A percentile compares a stretch with the other conserved stretches of the same genome.
phyloP scores from a whole-genome alignment of 2,797 vertebrate genomes.

The Myotis planiceps region DNA sequence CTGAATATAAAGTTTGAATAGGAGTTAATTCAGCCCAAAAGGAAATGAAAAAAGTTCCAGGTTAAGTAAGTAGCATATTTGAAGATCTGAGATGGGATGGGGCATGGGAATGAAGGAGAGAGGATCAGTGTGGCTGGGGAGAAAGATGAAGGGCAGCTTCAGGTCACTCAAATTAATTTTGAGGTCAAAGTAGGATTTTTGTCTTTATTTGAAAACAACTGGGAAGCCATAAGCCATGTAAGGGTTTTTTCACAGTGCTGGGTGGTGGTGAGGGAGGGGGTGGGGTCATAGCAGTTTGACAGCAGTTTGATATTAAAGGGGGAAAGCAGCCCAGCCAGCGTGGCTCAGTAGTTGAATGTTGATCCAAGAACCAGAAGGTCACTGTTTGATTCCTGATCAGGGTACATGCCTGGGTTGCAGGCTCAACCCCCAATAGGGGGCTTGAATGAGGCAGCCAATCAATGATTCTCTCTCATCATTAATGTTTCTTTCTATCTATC shows the following conservation, averaged over 20 bases:
- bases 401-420: too few species aligned
- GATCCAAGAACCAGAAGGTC: too few species aligned
- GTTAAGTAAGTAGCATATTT: not conserved
- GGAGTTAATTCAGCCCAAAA: slow-evolving; percentile 1
- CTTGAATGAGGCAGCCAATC: too few species aligned
- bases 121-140: not conserved
- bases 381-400: too few species aligned
- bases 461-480: too few species aligned
- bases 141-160: not conserved
- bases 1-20: not conserved
- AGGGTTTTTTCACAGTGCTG: not conserved
- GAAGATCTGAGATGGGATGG: not conserved
- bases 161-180: not conserved
- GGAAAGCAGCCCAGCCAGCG: not conserved
- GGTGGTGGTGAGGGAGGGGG: not conserved
- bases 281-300: not conserved
- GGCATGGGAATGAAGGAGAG: not conserved
- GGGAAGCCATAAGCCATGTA: not conserved
- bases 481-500: too few species aligned
- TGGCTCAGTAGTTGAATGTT: too few species aligned
- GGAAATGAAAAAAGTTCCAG: not conserved
- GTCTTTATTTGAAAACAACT: not conserved
- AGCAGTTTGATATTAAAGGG: not conserved
- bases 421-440: too few species aligned
- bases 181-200: not conserved